phyloP scores from a whole-genome alignment of 30 jellyfish, hydroid and myxozoan genomes.

The Hydra vulgaris region DNA sequence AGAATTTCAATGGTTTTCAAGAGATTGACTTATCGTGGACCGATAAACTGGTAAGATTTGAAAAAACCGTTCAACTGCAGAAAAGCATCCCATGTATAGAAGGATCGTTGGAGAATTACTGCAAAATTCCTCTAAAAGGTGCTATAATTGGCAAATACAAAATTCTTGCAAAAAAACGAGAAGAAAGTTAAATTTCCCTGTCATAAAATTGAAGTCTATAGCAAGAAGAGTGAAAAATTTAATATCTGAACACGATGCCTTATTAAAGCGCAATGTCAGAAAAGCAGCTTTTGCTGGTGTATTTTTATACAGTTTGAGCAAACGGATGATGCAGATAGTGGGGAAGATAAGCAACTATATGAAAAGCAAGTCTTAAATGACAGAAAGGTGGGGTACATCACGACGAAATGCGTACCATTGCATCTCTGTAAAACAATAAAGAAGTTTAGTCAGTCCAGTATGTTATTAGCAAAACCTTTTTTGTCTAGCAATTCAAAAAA shows the following conservation, averaged over 20 bases:
- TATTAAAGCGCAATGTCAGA: not conserved
- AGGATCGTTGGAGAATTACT: not conserved
- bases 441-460: not conserved
- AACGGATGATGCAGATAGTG: not conserved
- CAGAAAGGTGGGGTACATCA: not conserved
- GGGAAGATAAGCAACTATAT: not conserved
- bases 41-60: not conserved
- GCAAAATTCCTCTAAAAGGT: too few species aligned
- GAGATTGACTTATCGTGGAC: not conserved
- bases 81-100: not conserved
- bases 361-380: not conserved
- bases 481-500: not conserved
- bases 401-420: not conserved
- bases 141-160: not conserved
- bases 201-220: not conserved
- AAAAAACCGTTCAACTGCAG: not conserved
- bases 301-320: not conserved
- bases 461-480: not conserved
- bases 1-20: not conserved
- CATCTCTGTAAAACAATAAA: not conserved
- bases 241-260: not conserved
- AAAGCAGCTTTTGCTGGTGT: not conserved
- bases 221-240: not conserved
- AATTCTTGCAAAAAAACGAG: not conserved
- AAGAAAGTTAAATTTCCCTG: not conserved